Evolutionary conservation across 2,888 invertebrate genomes (phyloP), one percentile per base, ranked within the genome.

Genomic region (Vannuccia rotundouncinata): DNA sequence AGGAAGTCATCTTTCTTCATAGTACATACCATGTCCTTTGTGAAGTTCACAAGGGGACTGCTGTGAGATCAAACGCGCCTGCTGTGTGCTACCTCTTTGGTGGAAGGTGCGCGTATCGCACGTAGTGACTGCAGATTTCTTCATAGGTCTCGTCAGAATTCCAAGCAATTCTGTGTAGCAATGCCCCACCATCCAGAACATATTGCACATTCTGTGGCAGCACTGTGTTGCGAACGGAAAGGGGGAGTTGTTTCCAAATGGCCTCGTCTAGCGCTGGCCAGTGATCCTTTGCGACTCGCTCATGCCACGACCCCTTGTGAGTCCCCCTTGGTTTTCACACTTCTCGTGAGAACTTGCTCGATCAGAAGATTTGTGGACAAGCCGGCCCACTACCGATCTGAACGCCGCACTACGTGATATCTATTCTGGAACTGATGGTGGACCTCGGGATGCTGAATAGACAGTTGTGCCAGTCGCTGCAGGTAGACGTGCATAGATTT

Each of bases 1-100:
- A 84, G 78, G 78, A 84, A 84, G 0, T 75, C 1, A 1, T 84
- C 83, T 74, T 84, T 85, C 76, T 83, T 84, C 2, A 74, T 31
- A 28, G 59, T 80, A 28, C 82, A 80, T 17, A 79, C 29, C 59
- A 82, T 84, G 45, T 78, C 74, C 13, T 28, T 80, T 2, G 74
- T n/a, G n/a, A n/a, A n/a, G n/a, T n/a, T n/a, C n/a, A n/a, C 83
- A 83, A 84, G 1, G 82, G 82, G 2, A 84, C 82, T 0, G 83
- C 78, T n/a, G n/a, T n/a, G n/a, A n/a, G n/a, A n/a, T n/a, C n/a
- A n/a, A n/a, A n/a, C n/a, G n/a, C n/a, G n/a, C n/a, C n/a, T n/a
- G n/a, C n/a, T n/a, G n/a, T n/a, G n/a, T n/a, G n/a, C n/a, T n/a
- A n/a, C n/a, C n/a, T n/a, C n/a, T n/a, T n/a, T n/a, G n/a, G n/a